Conservation (phyloP, 2,888 invertebrate species). For the Agrotis clavis region DNA sequence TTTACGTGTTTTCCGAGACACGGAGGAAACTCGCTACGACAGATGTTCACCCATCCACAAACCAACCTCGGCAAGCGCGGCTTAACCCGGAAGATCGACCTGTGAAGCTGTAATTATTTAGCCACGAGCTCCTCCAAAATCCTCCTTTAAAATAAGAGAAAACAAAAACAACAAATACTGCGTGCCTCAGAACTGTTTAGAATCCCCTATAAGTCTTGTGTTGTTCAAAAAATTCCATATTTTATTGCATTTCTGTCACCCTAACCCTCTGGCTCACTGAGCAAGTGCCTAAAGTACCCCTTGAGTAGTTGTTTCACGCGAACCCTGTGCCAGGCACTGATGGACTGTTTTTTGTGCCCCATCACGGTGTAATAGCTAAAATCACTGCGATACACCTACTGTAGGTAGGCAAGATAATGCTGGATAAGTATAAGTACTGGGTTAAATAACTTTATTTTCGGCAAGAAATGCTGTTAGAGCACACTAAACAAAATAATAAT, state of each 20-base stretch:
- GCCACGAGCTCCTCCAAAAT: too few species aligned
- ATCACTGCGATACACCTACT: slow-evolving; percentile 19
- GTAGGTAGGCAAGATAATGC: slow-evolving; percentile 24
- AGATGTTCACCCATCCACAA: too few species aligned
- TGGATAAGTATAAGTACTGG: slow-evolving; percentile 7
- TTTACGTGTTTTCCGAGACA: too few species aligned
- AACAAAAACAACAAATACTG: too few species aligned
- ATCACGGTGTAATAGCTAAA: slow-evolving; percentile 42
- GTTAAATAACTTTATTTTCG: slow-evolving; percentile 4
- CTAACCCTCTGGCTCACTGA: slow-evolving; percentile 1
- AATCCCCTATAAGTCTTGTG: not conserved
- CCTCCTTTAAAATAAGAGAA: too few species aligned
- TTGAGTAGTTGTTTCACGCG: slow-evolving; percentile 41
- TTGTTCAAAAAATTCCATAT: slow-evolving; percentile 2
- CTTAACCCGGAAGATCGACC: too few species aligned
- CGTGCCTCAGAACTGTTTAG: too few species aligned
- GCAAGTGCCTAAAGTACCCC: slow-evolving; percentile 12
- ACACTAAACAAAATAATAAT: not conserved
- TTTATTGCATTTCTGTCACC: slow-evolving; percentile 19
- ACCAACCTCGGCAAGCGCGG: too few species aligned
- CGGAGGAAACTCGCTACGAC: too few species aligned
- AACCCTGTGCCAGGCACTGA: slow-evolving; percentile 54
- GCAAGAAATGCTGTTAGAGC: not conserved
- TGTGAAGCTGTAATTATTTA: too few species aligned
- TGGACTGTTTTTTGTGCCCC: slow-evolving; percentile 29